Evolutionary conservation across 2,888 invertebrate species (phyloP).

Genomic region (Dusona sp.): DNA sequence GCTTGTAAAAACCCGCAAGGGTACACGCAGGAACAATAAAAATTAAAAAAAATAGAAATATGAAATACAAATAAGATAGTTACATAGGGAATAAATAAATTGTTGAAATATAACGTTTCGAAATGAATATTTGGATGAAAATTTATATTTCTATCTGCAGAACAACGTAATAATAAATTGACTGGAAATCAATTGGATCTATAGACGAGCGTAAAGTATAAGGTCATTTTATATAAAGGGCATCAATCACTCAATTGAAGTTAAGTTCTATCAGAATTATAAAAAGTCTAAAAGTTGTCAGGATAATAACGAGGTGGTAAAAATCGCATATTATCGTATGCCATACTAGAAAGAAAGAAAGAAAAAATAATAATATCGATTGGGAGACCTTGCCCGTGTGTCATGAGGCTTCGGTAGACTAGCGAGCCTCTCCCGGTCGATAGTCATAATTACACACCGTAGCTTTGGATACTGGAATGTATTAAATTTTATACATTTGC

Average conservation of each 20-base stretch:
- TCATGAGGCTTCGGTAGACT: constrained; percentile 21
- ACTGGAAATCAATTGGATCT: neutral
- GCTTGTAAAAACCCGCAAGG: no score
- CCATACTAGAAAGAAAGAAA: constrained; percentile 3
- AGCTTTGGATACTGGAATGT: constrained; percentile 36
- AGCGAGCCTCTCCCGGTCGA: constrained; percentile 67
- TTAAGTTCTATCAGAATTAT: neutral
- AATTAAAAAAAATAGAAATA: no score
- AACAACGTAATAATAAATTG: neutral
- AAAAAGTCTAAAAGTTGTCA: constrained; percentile 16
- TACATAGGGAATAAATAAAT: no score
- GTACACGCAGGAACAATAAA: no score
- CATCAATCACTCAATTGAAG: constrained; percentile 13
- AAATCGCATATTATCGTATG: constrained; percentile 9
- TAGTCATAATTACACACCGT: constrained; percentile 68
- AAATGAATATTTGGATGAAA: neutral
- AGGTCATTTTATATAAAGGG: neutral
- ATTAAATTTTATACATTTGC: constrained; percentile 30
- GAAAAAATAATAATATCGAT: constrained; percentile 74
- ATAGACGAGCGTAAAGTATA: neutral
- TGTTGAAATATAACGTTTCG: no score
- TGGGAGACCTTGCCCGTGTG: constrained; percentile 73
- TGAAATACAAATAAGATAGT: no score
- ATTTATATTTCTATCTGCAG: neutral
- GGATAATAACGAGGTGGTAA: constrained; percentile 16